A percentile compares a stretch with the other conserved stretches of the same genome.
phyloP scores from a whole-genome alignment of 2,888 invertebrate species.

The Escarpia spicata region DNA sequence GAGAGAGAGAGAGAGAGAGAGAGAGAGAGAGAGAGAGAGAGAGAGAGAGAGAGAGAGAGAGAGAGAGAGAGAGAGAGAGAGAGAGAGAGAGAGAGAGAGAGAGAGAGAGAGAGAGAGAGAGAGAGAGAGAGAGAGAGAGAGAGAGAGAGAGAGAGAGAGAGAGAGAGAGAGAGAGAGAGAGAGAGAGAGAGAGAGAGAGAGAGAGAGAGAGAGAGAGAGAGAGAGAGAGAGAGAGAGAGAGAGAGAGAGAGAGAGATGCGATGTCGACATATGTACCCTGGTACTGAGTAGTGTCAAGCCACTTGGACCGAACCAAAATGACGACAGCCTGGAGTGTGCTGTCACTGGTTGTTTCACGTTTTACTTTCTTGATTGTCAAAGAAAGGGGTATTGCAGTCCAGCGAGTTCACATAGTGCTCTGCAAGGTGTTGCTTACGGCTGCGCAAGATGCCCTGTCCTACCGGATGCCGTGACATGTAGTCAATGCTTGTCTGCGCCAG shows the following conservation, averaged over 20 bases:
- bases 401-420: constrained; percentile 36
- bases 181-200: no score
- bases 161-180: no score
- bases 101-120: no score
- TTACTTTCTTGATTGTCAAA: background rate
- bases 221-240: no score
- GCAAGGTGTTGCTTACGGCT: constrained; percentile 23
- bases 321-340: background rate
- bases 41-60: no score
- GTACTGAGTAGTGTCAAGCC: background rate
- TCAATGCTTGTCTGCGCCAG: constrained; percentile 43
- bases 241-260: background rate
- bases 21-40: no score
- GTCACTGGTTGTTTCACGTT: background rate
- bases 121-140: no score
- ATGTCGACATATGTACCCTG: background rate
- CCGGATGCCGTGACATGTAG: constrained; percentile 42
- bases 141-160: no score
- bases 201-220: no score
- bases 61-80: no score
- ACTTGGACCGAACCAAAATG: background rate
- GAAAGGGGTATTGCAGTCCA: constrained; percentile 31
- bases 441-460: background rate
- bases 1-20: no score
- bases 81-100: no score